These are phyloP conservation scores for Lamellibrachia columna DNA, from an alignment of 2,888 invertebrate species.

Conservation along the genomic window DNA sequence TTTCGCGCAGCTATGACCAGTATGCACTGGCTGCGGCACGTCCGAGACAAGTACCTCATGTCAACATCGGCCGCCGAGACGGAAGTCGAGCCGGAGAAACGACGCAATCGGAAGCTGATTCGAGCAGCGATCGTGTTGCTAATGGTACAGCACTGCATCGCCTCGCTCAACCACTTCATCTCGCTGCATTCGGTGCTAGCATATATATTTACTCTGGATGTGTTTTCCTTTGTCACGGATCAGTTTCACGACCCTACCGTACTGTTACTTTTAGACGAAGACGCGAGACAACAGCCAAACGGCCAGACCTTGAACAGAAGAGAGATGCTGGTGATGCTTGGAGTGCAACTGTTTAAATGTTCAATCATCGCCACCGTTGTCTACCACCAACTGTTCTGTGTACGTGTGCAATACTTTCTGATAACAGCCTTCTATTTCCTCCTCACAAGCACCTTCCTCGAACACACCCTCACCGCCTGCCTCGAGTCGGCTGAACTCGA, in stretches of 20 bases:
- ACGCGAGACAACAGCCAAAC: not conserved
- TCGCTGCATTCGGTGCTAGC: conserved; percentile 31
- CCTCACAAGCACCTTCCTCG: not conserved
- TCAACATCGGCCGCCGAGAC: not conserved
- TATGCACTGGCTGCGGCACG: not conserved
- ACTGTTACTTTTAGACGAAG: not conserved
- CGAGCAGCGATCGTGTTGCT: conserved; percentile 27
- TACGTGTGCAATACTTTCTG: not conserved
- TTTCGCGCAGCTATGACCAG: conserved; percentile 18
- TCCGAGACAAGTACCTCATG: not conserved
- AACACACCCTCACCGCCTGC: not conserved
- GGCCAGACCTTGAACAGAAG: not conserved
- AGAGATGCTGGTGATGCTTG: not conserved
- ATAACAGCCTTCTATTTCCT: conserved; percentile 28
- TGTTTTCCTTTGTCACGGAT: not conserved
- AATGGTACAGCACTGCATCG: conserved; percentile 30
- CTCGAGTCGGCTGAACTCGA: conserved; percentile 29
- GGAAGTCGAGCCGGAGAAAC: not conserved
- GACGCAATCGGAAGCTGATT: conserved; percentile 25
- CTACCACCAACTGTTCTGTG: conserved; percentile 20
- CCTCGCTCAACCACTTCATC: conserved; percentile 6
- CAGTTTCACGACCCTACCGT: not conserved
- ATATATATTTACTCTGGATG: conserved; percentile 26
- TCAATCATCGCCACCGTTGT: not conserved
- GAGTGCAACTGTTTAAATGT: not conserved